Evolutionary conservation across 2,113 vertebrate genomes (phyloP).

Genomic region (Megaleporinus macrocephalus): DNA sequence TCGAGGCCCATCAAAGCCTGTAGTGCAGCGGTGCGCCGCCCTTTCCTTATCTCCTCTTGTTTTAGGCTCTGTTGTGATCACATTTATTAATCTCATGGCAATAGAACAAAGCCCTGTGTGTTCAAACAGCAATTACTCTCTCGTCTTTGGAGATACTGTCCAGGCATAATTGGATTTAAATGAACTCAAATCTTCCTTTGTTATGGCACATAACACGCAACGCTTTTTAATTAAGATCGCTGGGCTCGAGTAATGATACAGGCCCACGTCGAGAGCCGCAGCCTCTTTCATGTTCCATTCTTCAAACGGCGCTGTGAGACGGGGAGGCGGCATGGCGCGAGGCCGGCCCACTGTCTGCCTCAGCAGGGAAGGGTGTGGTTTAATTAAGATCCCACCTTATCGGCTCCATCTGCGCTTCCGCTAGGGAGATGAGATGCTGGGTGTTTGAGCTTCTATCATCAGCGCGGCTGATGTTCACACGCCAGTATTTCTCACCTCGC

Average conservation of each 20-base stretch:
- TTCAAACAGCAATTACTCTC: constrained; percentile 90
- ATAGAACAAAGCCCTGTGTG: constrained; percentile 92
- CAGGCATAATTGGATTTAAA: constrained; percentile 98
- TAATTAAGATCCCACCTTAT: constrained; percentile 67
- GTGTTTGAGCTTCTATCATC: constrained; percentile 47
- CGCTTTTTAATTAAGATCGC: constrained; percentile 97
- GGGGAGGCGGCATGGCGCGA: constrained; percentile 53
- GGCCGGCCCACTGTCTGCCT: constrained; percentile 61
- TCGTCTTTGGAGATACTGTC: constrained; percentile 79
- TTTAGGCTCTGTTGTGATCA: constrained; percentile 86
- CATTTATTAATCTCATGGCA: constrained; percentile 91
- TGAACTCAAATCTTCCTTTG: constrained; percentile 97
- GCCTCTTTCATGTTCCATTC: constrained; percentile 90
- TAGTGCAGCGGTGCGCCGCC: constrained; percentile 58
- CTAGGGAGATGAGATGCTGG: constrained; percentile 54
- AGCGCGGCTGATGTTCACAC: constrained; percentile 38
- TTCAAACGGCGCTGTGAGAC: constrained; percentile 80
- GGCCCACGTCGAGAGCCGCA: constrained; percentile 82
- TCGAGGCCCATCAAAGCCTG: constrained; percentile 59
- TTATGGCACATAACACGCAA: constrained; percentile 94
- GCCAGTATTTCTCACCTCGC: constrained; percentile 40
- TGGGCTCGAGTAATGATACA: constrained; percentile 85
- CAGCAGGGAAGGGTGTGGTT: constrained; percentile 58
- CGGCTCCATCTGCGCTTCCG: constrained; percentile 62
- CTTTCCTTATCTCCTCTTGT: constrained; percentile 77